Base-by-base conservation (phyloP, 2,888 invertebrate genomes). In the Hyposoter didymator region DNA sequence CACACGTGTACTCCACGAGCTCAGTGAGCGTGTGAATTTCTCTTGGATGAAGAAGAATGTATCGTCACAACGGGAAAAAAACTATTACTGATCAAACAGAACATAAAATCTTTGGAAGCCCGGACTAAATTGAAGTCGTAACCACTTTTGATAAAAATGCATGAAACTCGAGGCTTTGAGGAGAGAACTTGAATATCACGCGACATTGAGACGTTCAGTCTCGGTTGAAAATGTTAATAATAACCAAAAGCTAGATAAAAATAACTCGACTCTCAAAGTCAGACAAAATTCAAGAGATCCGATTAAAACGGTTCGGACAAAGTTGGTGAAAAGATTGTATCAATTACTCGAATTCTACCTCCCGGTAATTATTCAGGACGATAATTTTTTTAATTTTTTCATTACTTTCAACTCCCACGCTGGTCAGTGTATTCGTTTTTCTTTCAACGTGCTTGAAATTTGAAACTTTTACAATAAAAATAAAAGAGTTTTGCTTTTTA, bases 221-320 rank as follows among this genome's bases (percentile, higher is more conserved):
- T 19, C 32, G 8, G 35, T n/a, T 49, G 14, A 43, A 66, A 47
- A 76, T 49, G n/a, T 76, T 64, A 76, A 76, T 64, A 76, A 49
- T 74, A 76, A 64, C 64, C 32, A 28, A 76, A 64, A 76, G 75
- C 28, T 39, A 64, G 52, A 22, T 43, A 55, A 67, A 78, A 78
- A 78, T 78, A 78, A 52, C 76, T 67, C 17, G 67, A n/a, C 35
- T 19, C 5, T 52, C 10, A 39, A 67, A 78, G 49, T 39, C 74
- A 49, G 59, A 62, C 43, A 74, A 49, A 67, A 43, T 76, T 28
- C 12, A 47, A 52, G 52, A 67, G 52, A 67, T 76, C 28, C 22
- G 76, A 52, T 67, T 28, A 39, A 19, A 67, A 52, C 66, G 52
- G 14, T 78, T 66, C 7, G n/a, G 43, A 32, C 39, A 2, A 64